Evolutionary conservation across 2,888 invertebrate species (phyloP).

Genomic region (Ernsta delagoae): DNA sequence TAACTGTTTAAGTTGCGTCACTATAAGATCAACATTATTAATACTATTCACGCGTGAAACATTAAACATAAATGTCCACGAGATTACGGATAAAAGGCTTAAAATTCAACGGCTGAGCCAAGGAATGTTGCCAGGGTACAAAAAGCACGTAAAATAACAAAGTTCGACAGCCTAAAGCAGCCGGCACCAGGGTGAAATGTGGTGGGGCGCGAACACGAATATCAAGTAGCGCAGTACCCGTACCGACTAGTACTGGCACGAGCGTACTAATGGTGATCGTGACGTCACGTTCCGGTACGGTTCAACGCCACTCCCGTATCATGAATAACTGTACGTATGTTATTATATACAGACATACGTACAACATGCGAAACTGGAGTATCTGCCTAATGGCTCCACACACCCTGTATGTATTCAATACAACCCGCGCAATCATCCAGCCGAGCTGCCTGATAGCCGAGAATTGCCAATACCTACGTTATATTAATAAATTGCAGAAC

Average conservation of each 20-base stretch:
- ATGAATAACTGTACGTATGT: too few species aligned
- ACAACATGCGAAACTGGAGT: conserved; percentile 38
- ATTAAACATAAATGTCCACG: neutral
- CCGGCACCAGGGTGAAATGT: conserved; percentile 73
- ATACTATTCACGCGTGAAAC: neutral
- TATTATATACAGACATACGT: too few species aligned
- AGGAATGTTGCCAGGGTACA: conserved; percentile 51
- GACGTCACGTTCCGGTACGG: conserved; percentile 52
- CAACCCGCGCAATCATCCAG: conserved; percentile 20
- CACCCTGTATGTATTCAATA: conserved; percentile 53
- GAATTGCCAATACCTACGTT: too few species aligned
- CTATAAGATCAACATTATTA: neutral
- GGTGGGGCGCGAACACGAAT: conserved; percentile 65
- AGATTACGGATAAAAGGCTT: neutral
- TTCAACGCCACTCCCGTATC: too few species aligned
- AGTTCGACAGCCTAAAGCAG: conserved; percentile 68
- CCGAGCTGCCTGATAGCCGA: conserved; percentile 7
- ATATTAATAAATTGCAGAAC: conserved; percentile 18
- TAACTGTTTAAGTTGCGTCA: too few species aligned
- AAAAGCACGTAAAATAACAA: conserved; percentile 68
- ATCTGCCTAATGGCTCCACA: conserved; percentile 54
- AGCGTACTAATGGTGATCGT: conserved; percentile 67
- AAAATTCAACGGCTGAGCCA: conserved; percentile 44
- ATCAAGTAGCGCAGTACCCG: conserved; percentile 61
- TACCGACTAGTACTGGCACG: conserved; percentile 36